Evolutionary conservation across 2,113 vertebrate species (phyloP).

Genomic region (Halcyon malimbica): DNA sequence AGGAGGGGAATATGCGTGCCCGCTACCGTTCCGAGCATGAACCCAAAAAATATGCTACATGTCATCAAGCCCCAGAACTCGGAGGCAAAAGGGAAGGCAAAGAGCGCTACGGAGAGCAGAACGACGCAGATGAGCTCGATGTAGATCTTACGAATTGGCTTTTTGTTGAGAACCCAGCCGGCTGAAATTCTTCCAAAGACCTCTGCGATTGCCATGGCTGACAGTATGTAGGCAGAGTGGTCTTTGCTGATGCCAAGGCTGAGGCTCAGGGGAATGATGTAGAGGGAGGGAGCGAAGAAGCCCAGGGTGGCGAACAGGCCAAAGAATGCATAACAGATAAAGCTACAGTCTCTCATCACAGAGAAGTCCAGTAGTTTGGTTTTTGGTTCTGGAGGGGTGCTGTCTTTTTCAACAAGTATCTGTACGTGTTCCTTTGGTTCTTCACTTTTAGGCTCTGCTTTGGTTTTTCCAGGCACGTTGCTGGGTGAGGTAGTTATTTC

Average conservation of each 20-base stretch:
- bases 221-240: conserved; percentile 85
- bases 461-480: conserved; percentile 71
- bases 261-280: conserved; percentile 90
- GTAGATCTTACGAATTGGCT: conserved; percentile 85
- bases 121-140: conserved; percentile 87
- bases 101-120: conserved; percentile 79
- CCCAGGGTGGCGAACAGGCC: conserved; percentile 94
- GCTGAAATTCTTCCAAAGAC: conserved; percentile 86
- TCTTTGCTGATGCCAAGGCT: conserved; percentile 85
- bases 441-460: conserved; percentile 46
- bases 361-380: conserved; percentile 88
- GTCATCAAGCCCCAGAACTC: conserved; percentile 88
- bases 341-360: conserved; percentile 86
- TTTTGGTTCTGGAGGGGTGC: conserved; percentile 1
- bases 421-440: conserved; percentile 62
- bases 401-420: neutral
- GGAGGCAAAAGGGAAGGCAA: conserved; percentile 86
- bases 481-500: conserved; percentile 85
- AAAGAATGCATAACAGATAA: conserved; percentile 92
- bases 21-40: conserved; percentile 87
- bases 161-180: conserved; percentile 83
- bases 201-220: conserved; percentile 89
- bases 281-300: conserved; percentile 93
- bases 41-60: conserved; percentile 89
- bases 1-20: conserved; percentile 93